A percentile compares a stretch with the other conserved stretches of the same genome.
These are phyloP conservation scores for Porites lutea DNA, from an alignment of 64 coral and sea anemone species.

Conservation along the genomic window DNA sequence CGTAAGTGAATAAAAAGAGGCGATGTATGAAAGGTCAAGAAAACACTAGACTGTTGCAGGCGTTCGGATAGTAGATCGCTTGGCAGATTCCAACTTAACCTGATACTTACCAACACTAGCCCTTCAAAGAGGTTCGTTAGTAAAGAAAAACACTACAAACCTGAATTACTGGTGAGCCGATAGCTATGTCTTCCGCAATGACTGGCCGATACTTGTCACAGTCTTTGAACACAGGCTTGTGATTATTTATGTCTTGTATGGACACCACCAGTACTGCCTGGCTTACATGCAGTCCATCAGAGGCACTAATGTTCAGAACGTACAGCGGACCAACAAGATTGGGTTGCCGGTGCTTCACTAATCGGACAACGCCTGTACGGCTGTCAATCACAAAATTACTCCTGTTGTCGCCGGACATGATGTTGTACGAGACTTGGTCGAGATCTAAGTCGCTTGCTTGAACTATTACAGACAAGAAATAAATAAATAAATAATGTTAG, in stretches of 20 bases:
- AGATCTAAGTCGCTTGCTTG: conserved; percentile 85
- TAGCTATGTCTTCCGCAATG: conserved; percentile 56
- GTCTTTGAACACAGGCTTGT: conserved; percentile 91
- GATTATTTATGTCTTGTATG: conserved; percentile 91
- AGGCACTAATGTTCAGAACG: conserved; percentile 84
- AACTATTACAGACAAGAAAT: conserved; percentile 47
- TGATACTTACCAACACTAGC: no score
- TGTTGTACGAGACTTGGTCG: conserved; percentile 85
- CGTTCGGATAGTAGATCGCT: no score
- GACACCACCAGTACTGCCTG: conserved; percentile 74
- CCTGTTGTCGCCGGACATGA: conserved; percentile 83
- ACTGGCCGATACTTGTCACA: conserved; percentile 78
- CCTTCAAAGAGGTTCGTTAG: no score
- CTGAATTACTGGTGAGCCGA: conserved; percentile 73
- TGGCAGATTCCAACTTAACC: no score
- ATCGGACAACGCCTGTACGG: conserved; percentile 80
- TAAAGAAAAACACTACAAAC: conserved; percentile 15
- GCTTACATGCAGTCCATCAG: conserved; percentile 79
- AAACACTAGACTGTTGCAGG: no score
- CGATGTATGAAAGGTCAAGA: no score
- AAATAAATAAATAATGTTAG: no score
- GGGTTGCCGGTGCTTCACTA: conserved; percentile 44
- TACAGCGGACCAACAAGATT: conserved; percentile 76
- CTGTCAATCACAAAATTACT: conserved; percentile 91
- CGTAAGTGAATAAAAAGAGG: no score